Base-by-base conservation (phyloP, 30 jellyfish, hydroid and myxozoan species). In the Catostylus mosaicus region DNA sequence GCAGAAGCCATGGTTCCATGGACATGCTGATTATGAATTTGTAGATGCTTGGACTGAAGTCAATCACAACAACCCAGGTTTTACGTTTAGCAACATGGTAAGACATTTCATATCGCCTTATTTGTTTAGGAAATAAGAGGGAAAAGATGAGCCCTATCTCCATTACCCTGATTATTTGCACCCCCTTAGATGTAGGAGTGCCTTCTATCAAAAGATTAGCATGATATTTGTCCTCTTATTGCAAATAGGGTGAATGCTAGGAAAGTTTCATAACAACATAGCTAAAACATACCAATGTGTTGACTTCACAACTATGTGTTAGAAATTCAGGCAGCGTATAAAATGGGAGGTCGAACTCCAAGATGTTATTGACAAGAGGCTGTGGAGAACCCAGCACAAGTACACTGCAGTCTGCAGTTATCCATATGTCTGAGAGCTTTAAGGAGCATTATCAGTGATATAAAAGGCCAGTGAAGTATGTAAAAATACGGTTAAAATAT, bases 61-160 rank as follows among this genome's bases (percentile, higher is more conserved):
- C 27, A 48, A 78, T 29, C 89, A 90, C 5, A 19, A 30, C n/a
- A 36, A 37, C 38, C 75, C 65, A 48, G 97, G 97, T 26, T 85
- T 22, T 67, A 84, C 97, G 0, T 90, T 77, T 47, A 90, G 97
- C 64, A 90, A 90, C 37, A 84, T 90, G 97, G 97, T 90, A 84
- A 48, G 97, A 24, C 3, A 1, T 23, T 12, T 29, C 38, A 61
- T n/a, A n/a, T n/a, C n/a, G n/a, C n/a, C n/a, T n/a, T n/a, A n/a
- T n/a, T n/a, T n/a, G n/a, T n/a, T n/a, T n/a, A n/a, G n/a, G n/a
- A n/a, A n/a, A n/a, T n/a, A n/a, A n/a, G n/a, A n/a, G n/a, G n/a
- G n/a, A n/a, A n/a, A n/a, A n/a, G n/a, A n/a, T n/a, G n/a, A n/a
- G n/a, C n/a, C n/a, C n/a, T n/a, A n/a, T n/a, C n/a, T n/a, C n/a